These are phyloP conservation scores for Astyanax mexicanus DNA, from an alignment of 2,797 vertebrate genomes.

Conservation along the genomic window DNA sequence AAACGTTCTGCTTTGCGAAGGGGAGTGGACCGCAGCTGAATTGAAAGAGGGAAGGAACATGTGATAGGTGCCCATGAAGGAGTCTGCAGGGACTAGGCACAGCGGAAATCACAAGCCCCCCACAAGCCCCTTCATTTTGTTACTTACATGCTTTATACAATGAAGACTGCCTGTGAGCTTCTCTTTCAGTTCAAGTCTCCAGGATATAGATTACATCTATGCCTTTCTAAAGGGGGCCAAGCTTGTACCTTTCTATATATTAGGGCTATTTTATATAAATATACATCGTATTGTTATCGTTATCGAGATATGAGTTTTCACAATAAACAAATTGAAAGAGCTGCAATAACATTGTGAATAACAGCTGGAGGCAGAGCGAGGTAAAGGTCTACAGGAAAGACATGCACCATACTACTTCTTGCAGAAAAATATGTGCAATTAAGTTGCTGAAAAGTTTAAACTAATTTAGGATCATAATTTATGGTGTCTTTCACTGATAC, in stretches of 20 bases:
- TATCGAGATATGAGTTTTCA: no score
- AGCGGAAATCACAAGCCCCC: not conserved
- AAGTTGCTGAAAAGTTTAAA: no score
- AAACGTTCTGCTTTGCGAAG: conserved; percentile 18
- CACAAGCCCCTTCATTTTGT: not conserved
- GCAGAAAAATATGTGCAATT: no score
- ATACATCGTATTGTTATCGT: no score
- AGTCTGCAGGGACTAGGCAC: conserved; percentile 10
- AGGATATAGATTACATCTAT: conserved; percentile 18
- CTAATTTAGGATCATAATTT: no score
- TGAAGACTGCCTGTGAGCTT: conserved; percentile 30
- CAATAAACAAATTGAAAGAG: no score
- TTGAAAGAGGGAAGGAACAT: not conserved
- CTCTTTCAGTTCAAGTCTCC: conserved; percentile 15
- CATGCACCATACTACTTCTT: no score
- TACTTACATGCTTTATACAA: conserved; percentile 26
- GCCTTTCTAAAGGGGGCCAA: conserved; percentile 28
- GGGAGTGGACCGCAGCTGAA: conserved; percentile 7
- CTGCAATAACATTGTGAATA: no score
- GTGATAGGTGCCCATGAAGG: conserved; percentile 26
- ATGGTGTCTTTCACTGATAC: no score
- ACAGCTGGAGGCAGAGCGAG: no score
- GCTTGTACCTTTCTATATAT: conserved; percentile 33
- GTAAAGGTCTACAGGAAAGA: no score
- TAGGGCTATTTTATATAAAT: no score